phyloP scores from a whole-genome alignment of 2,797 vertebrate species.

The Oryzias sinensis region DNA sequence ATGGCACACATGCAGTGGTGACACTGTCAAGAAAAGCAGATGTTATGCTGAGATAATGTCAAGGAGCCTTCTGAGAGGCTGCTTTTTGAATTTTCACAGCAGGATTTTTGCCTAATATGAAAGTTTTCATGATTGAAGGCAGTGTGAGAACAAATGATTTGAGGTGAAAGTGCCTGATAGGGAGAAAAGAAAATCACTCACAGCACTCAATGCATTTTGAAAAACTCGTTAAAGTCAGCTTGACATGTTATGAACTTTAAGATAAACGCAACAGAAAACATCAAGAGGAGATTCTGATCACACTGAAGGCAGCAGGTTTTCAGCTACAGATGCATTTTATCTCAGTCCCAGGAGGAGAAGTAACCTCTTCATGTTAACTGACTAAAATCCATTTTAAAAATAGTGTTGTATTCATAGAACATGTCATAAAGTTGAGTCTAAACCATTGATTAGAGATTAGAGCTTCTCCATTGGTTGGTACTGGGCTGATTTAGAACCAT shows the following conservation, averaged over 20 bases:
- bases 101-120: conserved; percentile 37
- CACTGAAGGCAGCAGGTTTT: neutral
- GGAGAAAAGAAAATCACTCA: neutral
- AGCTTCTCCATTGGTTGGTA: no score
- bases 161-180: conserved; percentile 21
- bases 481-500: no score
- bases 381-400: no score
- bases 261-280: conserved; percentile 7
- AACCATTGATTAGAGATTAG: no score
- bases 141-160: conserved; percentile 2
- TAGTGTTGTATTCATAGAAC: no score
- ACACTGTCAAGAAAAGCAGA: conserved; percentile 15
- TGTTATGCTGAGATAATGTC: conserved; percentile 35
- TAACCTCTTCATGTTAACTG: no score
- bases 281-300: neutral
- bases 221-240: conserved; percentile 20
- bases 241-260: conserved; percentile 31
- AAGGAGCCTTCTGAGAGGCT: conserved; percentile 44
- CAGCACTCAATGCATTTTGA: neutral
- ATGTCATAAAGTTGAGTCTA: no score
- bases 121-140: conserved; percentile 31
- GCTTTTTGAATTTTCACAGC: conserved; percentile 38
- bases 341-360: no score
- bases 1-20: conserved; percentile 15
- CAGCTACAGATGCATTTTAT: neutral